Percentiles rank a stretch among this genome's conserved stretches.
Conservation (phyloP, 2,888 invertebrate species). For the Lepidochrysops patricia region DNA sequence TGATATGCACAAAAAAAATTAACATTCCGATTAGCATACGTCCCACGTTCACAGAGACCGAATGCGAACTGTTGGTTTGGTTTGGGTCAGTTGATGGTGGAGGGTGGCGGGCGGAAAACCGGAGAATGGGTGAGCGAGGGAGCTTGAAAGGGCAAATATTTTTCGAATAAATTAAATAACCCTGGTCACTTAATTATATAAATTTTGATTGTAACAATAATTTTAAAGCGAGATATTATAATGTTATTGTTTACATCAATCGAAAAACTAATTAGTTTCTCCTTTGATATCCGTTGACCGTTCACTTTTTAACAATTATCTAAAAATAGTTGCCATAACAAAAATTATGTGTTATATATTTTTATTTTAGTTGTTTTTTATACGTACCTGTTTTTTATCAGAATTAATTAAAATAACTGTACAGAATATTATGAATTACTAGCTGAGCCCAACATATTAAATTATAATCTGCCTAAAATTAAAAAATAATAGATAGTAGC, state of each 20-base stretch:
- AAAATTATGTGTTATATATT: neutral
- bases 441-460: too few relatives aligned
- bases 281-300: conserved; percentile 12
- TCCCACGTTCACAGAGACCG: conserved; percentile 69
- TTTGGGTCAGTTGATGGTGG: conserved; percentile 45
- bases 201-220: neutral
- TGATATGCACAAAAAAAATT: conserved; percentile 69
- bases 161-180: conserved; percentile 29
- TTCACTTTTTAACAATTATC: neutral
- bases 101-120: conserved; percentile 55
- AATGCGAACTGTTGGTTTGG: conserved; percentile 74
- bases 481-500: too few relatives aligned
- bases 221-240: neutral
- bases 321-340: neutral
- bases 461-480: too few relatives aligned
- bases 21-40: conserved; percentile 66
- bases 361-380: neutral
- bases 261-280: neutral
- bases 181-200: neutral
- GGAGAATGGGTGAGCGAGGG: conserved; percentile 61
- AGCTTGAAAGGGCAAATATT: conserved; percentile 45
- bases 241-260: neutral
- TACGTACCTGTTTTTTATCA: too few relatives aligned
- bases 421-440: too few relatives aligned
- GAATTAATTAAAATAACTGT: neutral